A percentile compares a stretch with the other conserved stretches of the same genome.
These are phyloP conservation scores for Oxygymnocypris stewartii DNA, from an alignment of 2,113 vertebrate genomes.

Conservation along the genomic window DNA sequence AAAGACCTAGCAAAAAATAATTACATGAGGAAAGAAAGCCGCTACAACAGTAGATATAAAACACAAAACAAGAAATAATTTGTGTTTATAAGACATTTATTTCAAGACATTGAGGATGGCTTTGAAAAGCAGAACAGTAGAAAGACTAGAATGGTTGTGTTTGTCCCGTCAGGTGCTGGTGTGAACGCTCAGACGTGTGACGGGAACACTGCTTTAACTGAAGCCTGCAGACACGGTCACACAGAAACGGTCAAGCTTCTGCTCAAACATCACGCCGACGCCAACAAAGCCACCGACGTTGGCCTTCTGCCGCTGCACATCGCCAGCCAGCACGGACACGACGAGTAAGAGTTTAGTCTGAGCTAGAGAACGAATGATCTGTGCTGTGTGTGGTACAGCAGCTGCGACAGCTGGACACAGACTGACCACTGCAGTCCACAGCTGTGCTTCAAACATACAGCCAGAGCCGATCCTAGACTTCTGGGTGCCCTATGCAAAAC, in stretches of 20 bases:
- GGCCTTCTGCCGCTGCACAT: conserved; percentile 88
- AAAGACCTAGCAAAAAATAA: not conserved
- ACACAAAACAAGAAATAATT: not conserved
- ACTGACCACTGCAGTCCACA: too few species aligned
- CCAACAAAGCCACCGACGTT: conserved; percentile 85
- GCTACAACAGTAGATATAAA: not conserved
- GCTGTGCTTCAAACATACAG: too few species aligned
- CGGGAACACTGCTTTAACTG: conserved; percentile 83
- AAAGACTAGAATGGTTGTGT: not conserved
- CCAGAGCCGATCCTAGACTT: too few species aligned
- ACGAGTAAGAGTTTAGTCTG: conserved; percentile 77
- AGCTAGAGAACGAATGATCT: too few species aligned
- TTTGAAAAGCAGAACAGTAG: not conserved
- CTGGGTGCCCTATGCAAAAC: too few species aligned
- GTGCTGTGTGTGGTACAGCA: too few species aligned
- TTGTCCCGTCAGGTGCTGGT: conserved; percentile 78
- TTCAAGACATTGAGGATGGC: not conserved
- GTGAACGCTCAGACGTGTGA: conserved; percentile 93
- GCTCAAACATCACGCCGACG: conserved; percentile 86
- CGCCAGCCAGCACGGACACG: conserved; percentile 86
- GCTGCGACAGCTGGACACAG: too few species aligned
- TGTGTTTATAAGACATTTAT: not conserved
- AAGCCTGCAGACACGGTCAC: conserved; percentile 88
- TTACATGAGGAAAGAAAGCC: not conserved
- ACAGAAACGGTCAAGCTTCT: conserved; percentile 77